These are phyloP conservation scores for Athalia cordata DNA, from an alignment of 2,888 invertebrate species.

Conservation along the genomic window DNA sequence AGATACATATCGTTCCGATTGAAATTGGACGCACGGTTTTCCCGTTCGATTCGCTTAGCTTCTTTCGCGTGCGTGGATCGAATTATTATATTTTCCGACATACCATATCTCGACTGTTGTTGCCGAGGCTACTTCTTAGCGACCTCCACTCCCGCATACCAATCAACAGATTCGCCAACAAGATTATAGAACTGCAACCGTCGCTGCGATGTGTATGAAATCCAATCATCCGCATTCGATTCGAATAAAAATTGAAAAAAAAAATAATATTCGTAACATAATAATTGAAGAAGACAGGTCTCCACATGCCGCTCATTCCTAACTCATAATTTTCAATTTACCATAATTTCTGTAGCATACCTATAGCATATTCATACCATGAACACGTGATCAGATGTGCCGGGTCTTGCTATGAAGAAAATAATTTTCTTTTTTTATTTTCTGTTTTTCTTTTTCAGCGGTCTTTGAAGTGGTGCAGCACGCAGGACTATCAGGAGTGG, in stretches of 20 bases:
- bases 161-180: slow-evolving; percentile 15
- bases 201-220: not conserved
- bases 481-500: no score
- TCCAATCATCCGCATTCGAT: not conserved
- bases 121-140: not conserved
- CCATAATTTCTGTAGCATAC: not conserved
- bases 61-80: slow-evolving; percentile 26
- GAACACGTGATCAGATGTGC: no score
- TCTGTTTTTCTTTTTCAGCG: not conserved
- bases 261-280: not conserved
- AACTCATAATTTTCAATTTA: no score
- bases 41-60: not conserved
- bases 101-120: slow-evolving; percentile 26
- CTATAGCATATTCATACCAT: no score
- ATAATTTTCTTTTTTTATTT: not conserved
- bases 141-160: slow-evolving; percentile 32
- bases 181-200: not conserved
- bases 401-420: not conserved
- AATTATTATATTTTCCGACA: slow-evolving; percentile 31
- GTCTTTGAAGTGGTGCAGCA: no score
- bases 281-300: not conserved
- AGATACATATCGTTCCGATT: slow-evolving; percentile 1
- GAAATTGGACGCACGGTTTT: slow-evolving; percentile 30
- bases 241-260: not conserved
- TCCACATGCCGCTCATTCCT: no score